A percentile compares a stretch with the other conserved stretches of the same genome.
Conservation (phyloP, 2,888 invertebrate genomes). For the Amphipoea lucens region DNA sequence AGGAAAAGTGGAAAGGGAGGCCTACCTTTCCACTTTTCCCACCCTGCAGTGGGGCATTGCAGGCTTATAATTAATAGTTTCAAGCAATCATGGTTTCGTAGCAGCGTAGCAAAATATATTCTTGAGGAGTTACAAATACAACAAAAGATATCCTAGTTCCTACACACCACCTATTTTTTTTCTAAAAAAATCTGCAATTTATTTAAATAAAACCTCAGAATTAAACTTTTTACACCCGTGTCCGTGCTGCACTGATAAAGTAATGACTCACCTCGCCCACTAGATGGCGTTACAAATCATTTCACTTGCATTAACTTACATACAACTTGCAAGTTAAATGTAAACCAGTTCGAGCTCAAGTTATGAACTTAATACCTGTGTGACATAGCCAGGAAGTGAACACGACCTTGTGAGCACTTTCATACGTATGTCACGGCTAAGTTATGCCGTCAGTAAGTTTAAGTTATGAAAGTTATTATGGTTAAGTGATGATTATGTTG, state of each 20-base stretch:
- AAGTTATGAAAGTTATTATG: conserved; percentile 43
- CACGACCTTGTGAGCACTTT: conserved; percentile 57
- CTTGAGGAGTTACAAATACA: not conserved
- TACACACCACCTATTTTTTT: not conserved
- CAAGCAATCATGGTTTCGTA: not conserved
- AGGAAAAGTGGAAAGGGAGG: too few relatives aligned
- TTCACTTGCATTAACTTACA: conserved; percentile 18
- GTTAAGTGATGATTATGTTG: conserved; percentile 36
- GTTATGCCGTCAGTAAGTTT: conserved; percentile 20
- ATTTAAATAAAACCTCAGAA: not conserved
- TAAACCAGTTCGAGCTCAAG: conserved; percentile 48
- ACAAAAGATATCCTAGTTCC: not conserved
- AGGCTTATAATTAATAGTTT: too few relatives aligned
- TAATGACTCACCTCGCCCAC: not conserved
- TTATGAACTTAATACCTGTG: conserved; percentile 41
- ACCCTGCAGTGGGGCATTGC: too few relatives aligned
- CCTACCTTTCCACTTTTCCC: too few relatives aligned
- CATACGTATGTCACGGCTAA: conserved; percentile 55
- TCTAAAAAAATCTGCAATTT: not conserved
- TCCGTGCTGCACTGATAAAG: not conserved
- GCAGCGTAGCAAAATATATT: not conserved
- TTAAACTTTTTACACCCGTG: not conserved
- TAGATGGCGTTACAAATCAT: conserved; percentile 53
- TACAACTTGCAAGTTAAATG: conserved; percentile 18
- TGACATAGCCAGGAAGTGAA: conserved; percentile 52